Percentiles rank a stretch among this genome's conserved stretches.
Evolutionary conservation across 2,797 vertebrate genomes (phyloP).

Genomic region (Enteromius trimaculatus): DNA sequence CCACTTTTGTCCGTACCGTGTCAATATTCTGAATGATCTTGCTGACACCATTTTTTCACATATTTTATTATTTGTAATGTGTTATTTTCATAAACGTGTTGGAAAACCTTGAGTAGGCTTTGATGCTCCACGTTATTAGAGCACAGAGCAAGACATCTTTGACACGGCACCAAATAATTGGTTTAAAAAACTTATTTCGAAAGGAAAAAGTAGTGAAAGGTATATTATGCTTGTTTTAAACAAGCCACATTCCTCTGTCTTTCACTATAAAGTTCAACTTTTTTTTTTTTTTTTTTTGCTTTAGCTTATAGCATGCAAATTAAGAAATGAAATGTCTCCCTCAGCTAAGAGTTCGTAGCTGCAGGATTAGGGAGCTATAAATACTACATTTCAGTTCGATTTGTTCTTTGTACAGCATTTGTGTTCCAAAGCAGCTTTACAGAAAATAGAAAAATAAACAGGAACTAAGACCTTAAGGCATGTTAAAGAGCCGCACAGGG

Average conservation of each 20-base stretch:
- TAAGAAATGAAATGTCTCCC: conserved; percentile 6
- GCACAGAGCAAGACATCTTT: background rate
- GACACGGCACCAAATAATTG: background rate
- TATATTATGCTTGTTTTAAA: background rate
- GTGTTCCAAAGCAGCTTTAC: conserved; percentile 1
- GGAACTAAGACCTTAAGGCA: background rate
- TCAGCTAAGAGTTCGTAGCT: conserved; percentile 30
- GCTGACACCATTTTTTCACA: background rate
- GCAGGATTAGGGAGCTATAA: background rate
- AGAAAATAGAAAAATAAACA: background rate
- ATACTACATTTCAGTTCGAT: background rate
- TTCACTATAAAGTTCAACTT: conserved; percentile 12
- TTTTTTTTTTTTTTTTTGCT: conserved; percentile 9
- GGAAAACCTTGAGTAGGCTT: background rate
- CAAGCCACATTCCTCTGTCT: background rate
- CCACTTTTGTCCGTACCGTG: background rate
- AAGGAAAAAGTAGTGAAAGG: conserved; percentile 43
- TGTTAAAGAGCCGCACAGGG: background rate
- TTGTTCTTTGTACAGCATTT: background rate
- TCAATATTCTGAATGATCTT: background rate
- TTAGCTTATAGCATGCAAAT: conserved; percentile 36
- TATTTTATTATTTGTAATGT: background rate
- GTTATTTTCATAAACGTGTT: background rate
- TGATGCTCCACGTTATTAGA: background rate
- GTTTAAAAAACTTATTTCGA: background rate